Evolutionary conservation across 2,797 vertebrate genomes (phyloP).

Genomic region (Vireo griseus): DNA sequence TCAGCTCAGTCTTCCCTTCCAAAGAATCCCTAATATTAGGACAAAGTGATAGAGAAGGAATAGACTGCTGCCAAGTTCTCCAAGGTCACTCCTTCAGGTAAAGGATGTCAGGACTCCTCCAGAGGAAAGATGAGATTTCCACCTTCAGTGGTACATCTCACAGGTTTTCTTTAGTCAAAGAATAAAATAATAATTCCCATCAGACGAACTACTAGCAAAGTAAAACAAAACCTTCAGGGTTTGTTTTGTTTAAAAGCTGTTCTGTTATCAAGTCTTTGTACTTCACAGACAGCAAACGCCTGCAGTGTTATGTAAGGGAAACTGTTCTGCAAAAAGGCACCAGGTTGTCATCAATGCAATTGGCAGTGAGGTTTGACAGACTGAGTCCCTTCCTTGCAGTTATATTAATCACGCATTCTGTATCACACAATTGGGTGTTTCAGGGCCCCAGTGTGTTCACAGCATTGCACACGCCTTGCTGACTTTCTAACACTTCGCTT

Average conservation of each 20-base stretch:
- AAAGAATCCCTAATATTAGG: neutral
- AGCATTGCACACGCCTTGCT: neutral
- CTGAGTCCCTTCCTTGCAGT: neutral
- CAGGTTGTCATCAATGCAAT: conserved; percentile 14
- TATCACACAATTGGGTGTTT: neutral
- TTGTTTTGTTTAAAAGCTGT: neutral
- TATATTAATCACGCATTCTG: neutral
- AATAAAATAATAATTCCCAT: neutral
- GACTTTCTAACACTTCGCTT: conserved; percentile 6
- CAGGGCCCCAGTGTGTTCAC: conserved; percentile 16
- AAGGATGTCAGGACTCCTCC: neutral
- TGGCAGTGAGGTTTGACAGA: conserved; percentile 27
- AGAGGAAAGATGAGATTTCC: neutral
- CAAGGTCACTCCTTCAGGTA: neutral
- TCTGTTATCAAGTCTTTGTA: neutral
- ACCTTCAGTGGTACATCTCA: neutral
- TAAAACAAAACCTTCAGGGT: neutral
- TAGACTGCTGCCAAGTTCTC: neutral
- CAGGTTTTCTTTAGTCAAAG: accelerated
- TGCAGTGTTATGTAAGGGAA: conserved; percentile 6
- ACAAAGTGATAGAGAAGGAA: neutral
- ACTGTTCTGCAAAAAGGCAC: neutral
- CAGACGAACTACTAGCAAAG: neutral
- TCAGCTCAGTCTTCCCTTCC: neutral
- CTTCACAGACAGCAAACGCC: neutral